Percentiles rank a stretch among this genome's conserved stretches.
phyloP scores from a whole-genome alignment of 2,113 vertebrate species.

The Rhinopithecus roxellana region DNA sequence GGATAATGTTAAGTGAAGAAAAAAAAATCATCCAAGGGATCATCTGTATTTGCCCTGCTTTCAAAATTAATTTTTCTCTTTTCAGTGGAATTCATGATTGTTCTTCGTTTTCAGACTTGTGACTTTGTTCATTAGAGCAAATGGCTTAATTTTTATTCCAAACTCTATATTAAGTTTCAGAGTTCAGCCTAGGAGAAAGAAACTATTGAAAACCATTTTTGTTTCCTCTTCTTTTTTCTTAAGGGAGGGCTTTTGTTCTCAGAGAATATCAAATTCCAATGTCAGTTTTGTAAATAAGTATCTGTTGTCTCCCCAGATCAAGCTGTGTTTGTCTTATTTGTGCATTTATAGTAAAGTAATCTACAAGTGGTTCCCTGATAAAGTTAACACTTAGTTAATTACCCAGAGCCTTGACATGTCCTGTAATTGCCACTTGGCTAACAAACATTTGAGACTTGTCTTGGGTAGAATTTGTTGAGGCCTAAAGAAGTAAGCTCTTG shows the following conservation, averaged over 20 bases:
- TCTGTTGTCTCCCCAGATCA: conserved; percentile 60
- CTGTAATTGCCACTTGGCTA: conserved; percentile 83
- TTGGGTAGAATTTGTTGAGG: conserved; percentile 74
- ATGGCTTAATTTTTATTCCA: conserved; percentile 66
- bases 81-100: neutral
- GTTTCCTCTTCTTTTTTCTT: neutral
- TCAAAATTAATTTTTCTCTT: conserved; percentile 38
- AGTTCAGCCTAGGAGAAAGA: conserved; percentile 3
- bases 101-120: conserved; percentile 50
- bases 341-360: conserved; percentile 76
- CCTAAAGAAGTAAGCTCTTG: conserved; percentile 77
- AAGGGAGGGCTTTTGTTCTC: conserved; percentile 30
- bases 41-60: neutral
- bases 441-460: conserved; percentile 79
- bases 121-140: conserved; percentile 52
- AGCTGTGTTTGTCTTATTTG: conserved; percentile 70
- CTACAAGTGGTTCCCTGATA: conserved; percentile 79
- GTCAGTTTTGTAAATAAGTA: conserved; percentile 78
- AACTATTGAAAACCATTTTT: conserved; percentile 65
- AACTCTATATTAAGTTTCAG: conserved; percentile 70
- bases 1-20: neutral
- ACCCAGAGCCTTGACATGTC: conserved; percentile 78
- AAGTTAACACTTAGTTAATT: conserved; percentile 86
- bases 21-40: neutral
- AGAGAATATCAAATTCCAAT: conserved; percentile 71